Conservation (phyloP, 2,797 vertebrate genomes). For the Clarias pachynema region DNA sequence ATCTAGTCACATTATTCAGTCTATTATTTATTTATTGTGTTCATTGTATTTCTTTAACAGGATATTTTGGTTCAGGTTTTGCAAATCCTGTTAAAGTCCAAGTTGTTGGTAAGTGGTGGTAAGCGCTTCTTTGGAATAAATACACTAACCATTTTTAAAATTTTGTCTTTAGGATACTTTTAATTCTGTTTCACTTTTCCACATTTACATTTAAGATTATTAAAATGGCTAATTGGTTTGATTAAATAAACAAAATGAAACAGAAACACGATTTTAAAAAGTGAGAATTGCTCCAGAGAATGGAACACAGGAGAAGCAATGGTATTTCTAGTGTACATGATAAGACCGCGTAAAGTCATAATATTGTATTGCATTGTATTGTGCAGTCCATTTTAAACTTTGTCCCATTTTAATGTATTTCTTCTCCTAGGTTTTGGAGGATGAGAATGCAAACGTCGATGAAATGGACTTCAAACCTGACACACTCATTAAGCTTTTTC, state of each 20-base stretch:
- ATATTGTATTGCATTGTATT: too few relatives aligned
- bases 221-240: too few relatives aligned
- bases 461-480: slow-evolving; percentile 96
- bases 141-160: neutral
- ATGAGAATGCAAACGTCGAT: slow-evolving; percentile 97
- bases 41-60: slow-evolving; percentile 66
- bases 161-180: neutral
- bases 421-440: slow-evolving; percentile 88
- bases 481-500: slow-evolving; percentile 95
- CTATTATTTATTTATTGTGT: neutral
- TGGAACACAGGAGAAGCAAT: too few relatives aligned
- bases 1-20: neutral
- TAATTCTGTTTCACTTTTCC: too few relatives aligned
- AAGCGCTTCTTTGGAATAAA: neutral
- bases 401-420: neutral
- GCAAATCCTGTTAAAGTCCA: slow-evolving; percentile 96
- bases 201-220: neutral
- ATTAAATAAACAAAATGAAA: neutral
- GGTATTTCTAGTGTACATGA: neutral
- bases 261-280: neutral
- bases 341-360: neutral
- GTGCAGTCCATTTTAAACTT: neutral
- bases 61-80: slow-evolving; percentile 97
- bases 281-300: neutral
- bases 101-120: slow-evolving; percentile 89